These are phyloP conservation scores for Daktulosphaira vitifoliae DNA, from an alignment of 1,140 invertebrate species.

Conservation along the genomic window DNA sequence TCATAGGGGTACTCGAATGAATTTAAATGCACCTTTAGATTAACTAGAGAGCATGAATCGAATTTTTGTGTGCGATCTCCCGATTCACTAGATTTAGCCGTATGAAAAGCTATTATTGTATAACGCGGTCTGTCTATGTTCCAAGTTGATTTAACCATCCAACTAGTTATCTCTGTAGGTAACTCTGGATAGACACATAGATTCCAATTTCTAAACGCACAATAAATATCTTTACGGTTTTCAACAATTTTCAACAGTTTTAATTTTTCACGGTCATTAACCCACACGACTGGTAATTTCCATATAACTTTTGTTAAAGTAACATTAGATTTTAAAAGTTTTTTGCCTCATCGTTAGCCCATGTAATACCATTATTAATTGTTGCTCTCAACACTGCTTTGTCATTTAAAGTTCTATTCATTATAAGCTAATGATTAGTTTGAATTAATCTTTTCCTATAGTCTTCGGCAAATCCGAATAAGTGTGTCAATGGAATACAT, in stretches of 20 bases:
- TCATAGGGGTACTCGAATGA: constrained; percentile 40
- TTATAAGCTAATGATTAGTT: constrained; percentile 45
- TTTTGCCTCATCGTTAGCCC: background rate
- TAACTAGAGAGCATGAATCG: constrained; percentile 38
- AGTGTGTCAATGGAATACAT: constrained; percentile 42
- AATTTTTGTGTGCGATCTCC: constrained; percentile 34
- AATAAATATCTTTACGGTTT: constrained; percentile 37
- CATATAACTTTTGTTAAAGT: constrained; percentile 38
- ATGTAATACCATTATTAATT: background rate
- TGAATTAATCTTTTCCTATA: constrained; percentile 45
- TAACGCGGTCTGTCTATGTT: constrained; percentile 39
- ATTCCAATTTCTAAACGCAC: constrained; percentile 41
- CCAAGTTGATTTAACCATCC: constrained; percentile 40
- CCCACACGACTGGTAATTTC: constrained; percentile 39
- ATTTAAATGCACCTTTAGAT: constrained; percentile 42
- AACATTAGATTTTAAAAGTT: background rate
- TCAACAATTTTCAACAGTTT: constrained; percentile 35
- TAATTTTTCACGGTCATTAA: constrained; percentile 36
- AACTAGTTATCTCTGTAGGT: constrained; percentile 1
- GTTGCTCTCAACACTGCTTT: constrained; percentile 22
- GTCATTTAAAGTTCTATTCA: constrained; percentile 42
- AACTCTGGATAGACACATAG: too few species aligned
- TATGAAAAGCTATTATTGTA: too few species aligned
- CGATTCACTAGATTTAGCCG: too few species aligned
- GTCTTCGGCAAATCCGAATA: constrained; percentile 46